These are phyloP conservation scores for Cremastobaeus sp. DNA, from an alignment of 2,888 invertebrate species.

Conservation along the genomic window DNA sequence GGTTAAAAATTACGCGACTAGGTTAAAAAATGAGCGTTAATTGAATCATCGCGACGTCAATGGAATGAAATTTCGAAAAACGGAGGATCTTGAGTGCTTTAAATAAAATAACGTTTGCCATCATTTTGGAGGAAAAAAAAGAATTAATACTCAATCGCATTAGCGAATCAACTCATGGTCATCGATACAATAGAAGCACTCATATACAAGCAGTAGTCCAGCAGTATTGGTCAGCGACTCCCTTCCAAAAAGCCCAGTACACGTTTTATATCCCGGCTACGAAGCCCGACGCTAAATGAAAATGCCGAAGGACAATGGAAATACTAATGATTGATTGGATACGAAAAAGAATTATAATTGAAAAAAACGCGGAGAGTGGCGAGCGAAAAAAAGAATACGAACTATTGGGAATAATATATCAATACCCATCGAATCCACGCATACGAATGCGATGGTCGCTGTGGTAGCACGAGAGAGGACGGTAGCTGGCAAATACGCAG, in stretches of 20 bases:
- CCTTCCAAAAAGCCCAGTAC: conserved; percentile 61
- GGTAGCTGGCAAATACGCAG: conserved; percentile 62
- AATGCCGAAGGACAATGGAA: conserved; percentile 79
- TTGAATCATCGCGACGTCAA: conserved; percentile 4
- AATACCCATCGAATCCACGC: conserved; percentile 78
- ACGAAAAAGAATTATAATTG: conserved; percentile 79
- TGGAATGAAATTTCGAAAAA: conserved; percentile 6
- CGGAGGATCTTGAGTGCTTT: conserved; percentile 32
- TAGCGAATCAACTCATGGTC: conserved; percentile 72
- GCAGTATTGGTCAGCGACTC: conserved; percentile 66
- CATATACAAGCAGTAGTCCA: conserved; percentile 58
- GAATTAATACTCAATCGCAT: conserved; percentile 77
- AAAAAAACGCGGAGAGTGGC: conserved; percentile 76
- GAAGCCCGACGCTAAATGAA: conserved; percentile 77
- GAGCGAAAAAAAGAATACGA: conserved; percentile 72
- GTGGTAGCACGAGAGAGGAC: conserved; percentile 49
- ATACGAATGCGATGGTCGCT: conserved; percentile 74
- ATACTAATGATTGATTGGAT: conserved; percentile 79
- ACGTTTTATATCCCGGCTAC: conserved; percentile 63
- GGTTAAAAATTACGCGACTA: too few relatives aligned
- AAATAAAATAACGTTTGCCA: conserved; percentile 50
- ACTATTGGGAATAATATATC: conserved; percentile 79
- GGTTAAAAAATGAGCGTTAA: conserved; percentile 19
- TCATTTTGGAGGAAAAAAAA: conserved; percentile 63
- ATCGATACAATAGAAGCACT: conserved; percentile 61